Base-by-base conservation (phyloP, 2,888 invertebrate genomes). In the Drosophila neutralis region DNA sequence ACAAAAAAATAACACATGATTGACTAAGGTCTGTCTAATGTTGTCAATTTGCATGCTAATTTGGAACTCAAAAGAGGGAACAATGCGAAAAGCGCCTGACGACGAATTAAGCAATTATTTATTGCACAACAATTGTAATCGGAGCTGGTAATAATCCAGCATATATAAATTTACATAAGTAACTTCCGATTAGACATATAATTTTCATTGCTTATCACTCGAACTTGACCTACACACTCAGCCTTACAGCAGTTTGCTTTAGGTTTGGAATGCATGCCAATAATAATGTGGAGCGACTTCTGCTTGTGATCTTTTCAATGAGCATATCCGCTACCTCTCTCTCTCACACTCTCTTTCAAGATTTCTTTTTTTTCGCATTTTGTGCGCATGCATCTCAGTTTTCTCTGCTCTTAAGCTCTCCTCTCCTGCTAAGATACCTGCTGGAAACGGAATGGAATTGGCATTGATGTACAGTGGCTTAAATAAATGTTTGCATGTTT, bases 11-110 rank as follows among this genome's bases (percentile, higher is more conserved):
- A 56, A 61, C 79, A 67, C 57, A 60, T 78, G 74, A 78, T 73
- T 78, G 52, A 69, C 42, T 67, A 56, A 61, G 54, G 27, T 35
- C 38, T 54, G 33, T 36, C 59, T 54, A 53, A 59, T 31, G 36
- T 51, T 57, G 53, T 31, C 52, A 64, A 88, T 85, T 90, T 80
- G 73, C 75, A 88, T 80, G 62, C 74, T 69, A 77, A 83, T 86
- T 69, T 54, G 35, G 60, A 63, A 72, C 36, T 58, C 65, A 68
- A 51, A 48, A 48, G 40, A 66, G 45, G 62, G 66, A 69, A 83
- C 87, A 80, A 81, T 83, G 61, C 15, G 11, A 57, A 21, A 56
- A 59, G 11, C 29, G 33, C 38, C 21, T 61, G 49, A 58, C 48
- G 27, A 60, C 42, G 63, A 86, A 78, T 72, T 69, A 51, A 68